Conservation (phyloP, 2,113 vertebrate genomes). For the Mesoclemmys tuberculata region DNA sequence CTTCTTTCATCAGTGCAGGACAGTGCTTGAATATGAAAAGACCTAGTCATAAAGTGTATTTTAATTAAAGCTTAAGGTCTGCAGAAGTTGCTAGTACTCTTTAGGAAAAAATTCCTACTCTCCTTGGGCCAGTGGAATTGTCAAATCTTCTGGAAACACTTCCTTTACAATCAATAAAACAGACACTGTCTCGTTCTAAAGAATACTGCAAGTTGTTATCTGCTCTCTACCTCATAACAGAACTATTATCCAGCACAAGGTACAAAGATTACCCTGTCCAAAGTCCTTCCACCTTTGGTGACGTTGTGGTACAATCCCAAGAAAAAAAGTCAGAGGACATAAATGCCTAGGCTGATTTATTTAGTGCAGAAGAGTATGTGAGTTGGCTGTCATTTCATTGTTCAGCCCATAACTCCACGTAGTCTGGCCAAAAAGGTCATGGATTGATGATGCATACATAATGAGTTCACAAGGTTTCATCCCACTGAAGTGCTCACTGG, state of each 20-base stretch:
- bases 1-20: background rate
- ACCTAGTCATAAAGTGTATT: background rate
- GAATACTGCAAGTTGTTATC: background rate
- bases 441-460: background rate
- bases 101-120: background rate
- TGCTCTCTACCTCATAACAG: background rate
- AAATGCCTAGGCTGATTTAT: fast-evolving
- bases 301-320: background rate
- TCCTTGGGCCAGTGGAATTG: background rate
- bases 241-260: background rate
- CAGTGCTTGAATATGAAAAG: background rate
- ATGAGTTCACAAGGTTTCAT: fast-evolving
- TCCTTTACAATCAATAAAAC: background rate
- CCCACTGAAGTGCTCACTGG: background rate
- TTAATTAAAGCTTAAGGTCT: background rate
- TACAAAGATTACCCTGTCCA: background rate
- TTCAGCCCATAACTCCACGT: background rate
- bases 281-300: background rate
- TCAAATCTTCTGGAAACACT: background rate
- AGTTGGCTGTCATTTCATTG: background rate
- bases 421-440: fast-evolving
- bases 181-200: background rate
- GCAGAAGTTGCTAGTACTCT: background rate
- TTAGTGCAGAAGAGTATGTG: fast-evolving
- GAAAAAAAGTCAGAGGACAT: background rate